Evolutionary conservation across 1,140 invertebrate genomes (phyloP).

Genomic region (Drosophila sproati): DNA sequence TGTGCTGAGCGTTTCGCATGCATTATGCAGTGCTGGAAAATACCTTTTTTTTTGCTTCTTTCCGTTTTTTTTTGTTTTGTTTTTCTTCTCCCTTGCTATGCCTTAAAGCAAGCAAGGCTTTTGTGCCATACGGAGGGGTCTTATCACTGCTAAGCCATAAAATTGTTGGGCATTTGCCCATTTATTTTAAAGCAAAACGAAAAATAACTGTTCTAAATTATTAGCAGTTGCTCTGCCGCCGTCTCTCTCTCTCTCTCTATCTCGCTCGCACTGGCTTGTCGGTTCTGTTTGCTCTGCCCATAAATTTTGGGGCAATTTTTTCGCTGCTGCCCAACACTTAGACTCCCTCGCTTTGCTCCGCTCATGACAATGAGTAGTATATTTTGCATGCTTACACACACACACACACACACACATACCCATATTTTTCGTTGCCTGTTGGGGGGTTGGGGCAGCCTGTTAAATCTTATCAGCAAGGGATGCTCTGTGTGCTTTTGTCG

Average conservation of each 20-base stretch:
- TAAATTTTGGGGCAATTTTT: conserved; percentile 67
- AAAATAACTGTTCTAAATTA: conserved; percentile 64
- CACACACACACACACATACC: not conserved
- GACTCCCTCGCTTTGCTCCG: not conserved
- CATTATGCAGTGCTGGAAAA: conserved; percentile 27
- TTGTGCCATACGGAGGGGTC: conserved; percentile 35
- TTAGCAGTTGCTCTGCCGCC: conserved; percentile 37
- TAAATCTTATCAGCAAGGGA: conserved; percentile 58
- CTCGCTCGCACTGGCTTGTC: not conserved
- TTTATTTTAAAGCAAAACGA: conserved; percentile 33
- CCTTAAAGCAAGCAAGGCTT: conserved; percentile 49
- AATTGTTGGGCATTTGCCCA: conserved; percentile 45
- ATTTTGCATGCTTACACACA: conserved; percentile 54
- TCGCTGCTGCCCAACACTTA: conserved; percentile 25
- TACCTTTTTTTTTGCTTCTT: conserved; percentile 9
- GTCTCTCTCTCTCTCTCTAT: not conserved
- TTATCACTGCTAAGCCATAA: conserved; percentile 60
- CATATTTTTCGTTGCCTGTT: conserved; percentile 10
- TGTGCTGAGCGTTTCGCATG: conserved; percentile 26
- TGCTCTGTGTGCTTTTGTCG: conserved; percentile 6
- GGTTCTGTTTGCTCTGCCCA: conserved; percentile 45
- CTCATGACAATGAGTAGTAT: conserved; percentile 25
- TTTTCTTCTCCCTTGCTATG: conserved; percentile 1
- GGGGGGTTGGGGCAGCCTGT: not conserved
- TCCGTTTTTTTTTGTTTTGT: conserved; percentile 16